Base-by-base conservation (phyloP, 2,797 vertebrate species). In the Molossus alvarezi region DNA sequence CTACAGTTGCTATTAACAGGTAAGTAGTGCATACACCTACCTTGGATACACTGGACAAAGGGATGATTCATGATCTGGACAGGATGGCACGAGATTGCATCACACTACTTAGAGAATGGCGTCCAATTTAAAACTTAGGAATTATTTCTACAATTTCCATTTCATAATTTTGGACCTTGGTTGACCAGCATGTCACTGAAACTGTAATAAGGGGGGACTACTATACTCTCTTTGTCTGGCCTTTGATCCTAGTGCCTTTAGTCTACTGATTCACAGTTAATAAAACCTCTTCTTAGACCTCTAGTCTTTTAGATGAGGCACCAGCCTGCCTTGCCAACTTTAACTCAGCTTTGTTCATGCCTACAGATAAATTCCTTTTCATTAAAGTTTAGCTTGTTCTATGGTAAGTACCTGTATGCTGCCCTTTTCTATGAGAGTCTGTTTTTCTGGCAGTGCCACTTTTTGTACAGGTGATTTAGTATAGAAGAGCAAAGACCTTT, bases 261-360 rank as follows among this genome's bases (percentile, higher is more conserved):
- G 45, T 94, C 9, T 86, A 15, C 20, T 67, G 41, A 92, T 65
- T 82, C 29, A 88, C 29, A 17, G 81, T 88, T 67, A 27, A 88
- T 93, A 72, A 92, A 84, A 67, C 92, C 25, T 94, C 64, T 92
- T 60, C 64, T 71, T 45, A 82, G 21, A 62, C 37, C 21, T 25
- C 29, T 86, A 57, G 29, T 90, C 37, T 93, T 57, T 87, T 15
- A 84, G 62, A 60, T 93, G 23, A 79, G 9, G 55, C 18, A 69
- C 33, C 58, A 86, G 15, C 69, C 29, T 82, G 37, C 77, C 51
- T 96, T 8, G 33, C 29, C 51, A 91, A 10, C 10, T 85, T 20
- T 87, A 69, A 45, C 9, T 91, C 84, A 67, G 14, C n/a, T 94
- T 90, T 96, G 58, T 72, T 94, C 48, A 55, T 93, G 60, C 15